phyloP scores from a whole-genome alignment of 1,140 invertebrate species.

The Ips nitidus region DNA sequence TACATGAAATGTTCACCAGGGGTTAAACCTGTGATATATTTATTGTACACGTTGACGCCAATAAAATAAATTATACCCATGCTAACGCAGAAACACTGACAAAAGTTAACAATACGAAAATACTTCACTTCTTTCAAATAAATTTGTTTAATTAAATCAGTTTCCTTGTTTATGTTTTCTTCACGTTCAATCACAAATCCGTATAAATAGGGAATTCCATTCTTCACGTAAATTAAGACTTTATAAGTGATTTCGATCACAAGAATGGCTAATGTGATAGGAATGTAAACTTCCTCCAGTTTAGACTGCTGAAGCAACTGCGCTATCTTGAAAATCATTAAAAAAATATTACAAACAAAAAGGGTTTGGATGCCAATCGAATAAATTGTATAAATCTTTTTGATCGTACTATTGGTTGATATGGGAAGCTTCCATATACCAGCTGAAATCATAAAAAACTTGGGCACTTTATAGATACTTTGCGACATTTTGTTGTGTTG shows the following conservation, averaged over 20 bases:
- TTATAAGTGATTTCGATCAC: constrained; percentile 23
- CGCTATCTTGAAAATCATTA: background rate
- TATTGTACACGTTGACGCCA: constrained; percentile 10
- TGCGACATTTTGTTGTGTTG: no score
- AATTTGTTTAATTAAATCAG: background rate
- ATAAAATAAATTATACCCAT: constrained; percentile 6
- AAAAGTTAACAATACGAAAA: background rate
- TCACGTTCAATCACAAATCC: background rate
- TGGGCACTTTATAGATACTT: constrained; percentile 12
- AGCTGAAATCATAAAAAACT: constrained; percentile 6
- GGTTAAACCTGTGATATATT: background rate
- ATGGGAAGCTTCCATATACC: constrained; percentile 10
- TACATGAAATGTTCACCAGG: constrained; percentile 16
- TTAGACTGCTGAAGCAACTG: background rate
- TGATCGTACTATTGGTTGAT: background rate
- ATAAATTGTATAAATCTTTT: constrained; percentile 9
- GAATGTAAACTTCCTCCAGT: background rate
- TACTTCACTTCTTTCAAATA: constrained; percentile 8
- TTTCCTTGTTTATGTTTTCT: background rate
- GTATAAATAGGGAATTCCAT: constrained; percentile 15
- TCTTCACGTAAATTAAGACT: constrained; percentile 17
- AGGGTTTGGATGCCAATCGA: constrained; percentile 2
- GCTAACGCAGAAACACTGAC: constrained; percentile 6
- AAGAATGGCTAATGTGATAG: constrained; percentile 8
- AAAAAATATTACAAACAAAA: constrained; percentile 4